A percentile compares a stretch with the other conserved stretches of the same genome.
Conservation (phyloP, 1,140 invertebrate species). For the Spodoptera litura region DNA sequence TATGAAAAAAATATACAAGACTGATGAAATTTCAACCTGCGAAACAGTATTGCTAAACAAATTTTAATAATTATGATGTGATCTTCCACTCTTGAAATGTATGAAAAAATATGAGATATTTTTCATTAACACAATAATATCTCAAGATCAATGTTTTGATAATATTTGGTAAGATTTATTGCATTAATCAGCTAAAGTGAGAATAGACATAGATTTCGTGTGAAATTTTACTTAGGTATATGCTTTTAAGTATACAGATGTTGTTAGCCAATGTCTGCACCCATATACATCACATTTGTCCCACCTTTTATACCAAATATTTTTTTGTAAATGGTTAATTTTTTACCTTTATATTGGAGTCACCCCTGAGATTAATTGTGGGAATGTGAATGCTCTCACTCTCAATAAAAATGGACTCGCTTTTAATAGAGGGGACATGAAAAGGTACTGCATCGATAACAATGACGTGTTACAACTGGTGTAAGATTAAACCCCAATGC, state of each 20-base stretch:
- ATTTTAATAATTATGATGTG: no score
- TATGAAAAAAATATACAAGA: not conserved
- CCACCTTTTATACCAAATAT: constrained; percentile 19
- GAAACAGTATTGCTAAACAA: no score
- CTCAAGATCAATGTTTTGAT: constrained; percentile 22
- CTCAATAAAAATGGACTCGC: no score
- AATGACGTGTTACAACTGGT: not conserved
- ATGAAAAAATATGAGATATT: not conserved
- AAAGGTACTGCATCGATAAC: not conserved
- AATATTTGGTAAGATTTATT: not conserved
- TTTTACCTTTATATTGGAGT: not conserved
- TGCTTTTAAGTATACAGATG: constrained; percentile 15
- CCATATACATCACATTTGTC: constrained; percentile 21
- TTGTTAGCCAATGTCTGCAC: constrained; percentile 16
- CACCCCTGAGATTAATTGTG: not conserved
- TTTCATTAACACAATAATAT: not conserved
- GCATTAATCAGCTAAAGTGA: constrained; percentile 3
- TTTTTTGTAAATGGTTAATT: not conserved
- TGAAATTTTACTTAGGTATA: constrained; percentile 13
- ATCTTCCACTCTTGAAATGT: no score
- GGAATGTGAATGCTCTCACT: not conserved
- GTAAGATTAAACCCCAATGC: not conserved
- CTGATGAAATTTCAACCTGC: not conserved
- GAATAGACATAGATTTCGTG: constrained; percentile 37
- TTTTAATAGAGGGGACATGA: not conserved